Evolutionary conservation across 2,113 vertebrate species (phyloP).

Genomic region (Aplodontia rufa): DNA sequence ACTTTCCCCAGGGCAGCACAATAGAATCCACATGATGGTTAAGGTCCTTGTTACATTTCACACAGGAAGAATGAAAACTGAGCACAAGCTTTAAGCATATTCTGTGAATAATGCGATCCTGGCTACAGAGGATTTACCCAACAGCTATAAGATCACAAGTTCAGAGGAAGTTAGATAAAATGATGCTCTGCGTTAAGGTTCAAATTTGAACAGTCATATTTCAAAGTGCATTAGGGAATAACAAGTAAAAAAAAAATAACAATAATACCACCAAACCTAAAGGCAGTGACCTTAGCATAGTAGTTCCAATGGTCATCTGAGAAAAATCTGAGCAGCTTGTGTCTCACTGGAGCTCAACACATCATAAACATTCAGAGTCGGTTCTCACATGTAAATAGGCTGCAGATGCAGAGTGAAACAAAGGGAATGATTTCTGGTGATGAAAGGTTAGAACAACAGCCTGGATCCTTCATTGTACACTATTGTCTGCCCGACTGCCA

Average conservation of each 20-base stretch:
- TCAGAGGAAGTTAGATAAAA: slow-evolving; percentile 68
- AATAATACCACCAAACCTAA: neutral
- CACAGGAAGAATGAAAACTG: slow-evolving; percentile 54
- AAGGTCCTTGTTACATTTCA: slow-evolving; percentile 26
- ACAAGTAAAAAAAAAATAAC: neutral
- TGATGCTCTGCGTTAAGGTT: neutral
- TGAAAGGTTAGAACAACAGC: slow-evolving; percentile 69
- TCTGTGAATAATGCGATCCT: neutral
- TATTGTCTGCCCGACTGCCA: slow-evolving; percentile 54
- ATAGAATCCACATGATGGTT: neutral
- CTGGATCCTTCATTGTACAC: slow-evolving; percentile 6
- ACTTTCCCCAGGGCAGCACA: neutral
- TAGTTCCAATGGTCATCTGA: slow-evolving; percentile 42
- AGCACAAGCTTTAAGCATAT: neutral
- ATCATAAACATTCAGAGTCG: slow-evolving; percentile 73
- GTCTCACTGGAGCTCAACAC: slow-evolving; percentile 57
- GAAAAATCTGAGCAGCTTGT: slow-evolving; percentile 61
- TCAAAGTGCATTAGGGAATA: slow-evolving; percentile 43
- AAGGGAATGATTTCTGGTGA: slow-evolving; percentile 66
- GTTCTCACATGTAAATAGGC: slow-evolving; percentile 61
- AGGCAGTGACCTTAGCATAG: neutral
- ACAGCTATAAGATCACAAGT: slow-evolving; percentile 51
- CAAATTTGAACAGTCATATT: slow-evolving; percentile 32
- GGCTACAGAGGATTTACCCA: slow-evolving; percentile 19
- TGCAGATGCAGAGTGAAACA: slow-evolving; percentile 67